Evolutionary conservation across 2,113 vertebrate species (phyloP).

Genomic region (Mobula birostris): DNA sequence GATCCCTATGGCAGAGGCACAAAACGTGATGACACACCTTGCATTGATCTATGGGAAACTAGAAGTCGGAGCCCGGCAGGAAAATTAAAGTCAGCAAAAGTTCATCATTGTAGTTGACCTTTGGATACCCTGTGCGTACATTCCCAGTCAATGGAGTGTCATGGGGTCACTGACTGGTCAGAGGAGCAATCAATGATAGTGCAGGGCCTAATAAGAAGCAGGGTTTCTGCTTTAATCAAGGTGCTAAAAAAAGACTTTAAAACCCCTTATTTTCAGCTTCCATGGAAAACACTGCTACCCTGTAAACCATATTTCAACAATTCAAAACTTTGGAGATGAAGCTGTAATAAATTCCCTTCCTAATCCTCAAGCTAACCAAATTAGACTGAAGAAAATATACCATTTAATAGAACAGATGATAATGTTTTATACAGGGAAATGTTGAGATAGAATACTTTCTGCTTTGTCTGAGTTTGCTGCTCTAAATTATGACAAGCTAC

Average conservation of each 20-base stretch:
- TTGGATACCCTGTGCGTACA: conserved; percentile 13
- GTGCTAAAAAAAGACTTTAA: neutral
- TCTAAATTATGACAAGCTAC: neutral
- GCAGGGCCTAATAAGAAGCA: neutral
- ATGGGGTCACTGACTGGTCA: conserved; percentile 22
- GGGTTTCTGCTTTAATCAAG: neutral
- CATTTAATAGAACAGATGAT: neutral
- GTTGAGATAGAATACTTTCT: neutral
- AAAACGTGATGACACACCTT: conserved; percentile 38
- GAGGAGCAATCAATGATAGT: neutral
- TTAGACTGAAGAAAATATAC: neutral
- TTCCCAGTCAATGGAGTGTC: conserved; percentile 18
- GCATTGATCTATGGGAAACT: conserved; percentile 40
- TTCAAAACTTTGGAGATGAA: neutral
- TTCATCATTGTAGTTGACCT: conserved; percentile 41
- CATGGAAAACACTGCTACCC: neutral
- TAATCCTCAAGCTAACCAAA: neutral
- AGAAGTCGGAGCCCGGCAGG: conserved; percentile 11
- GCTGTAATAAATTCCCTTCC: neutral
- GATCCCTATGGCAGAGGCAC: conserved; percentile 13
- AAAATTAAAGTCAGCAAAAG: conserved; percentile 41
- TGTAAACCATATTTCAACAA: neutral
- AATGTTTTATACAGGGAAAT: neutral
- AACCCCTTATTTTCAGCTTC: neutral
- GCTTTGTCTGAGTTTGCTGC: neutral